Base-by-base conservation (phyloP, 2,888 invertebrate genomes). In the Acanthosoma haemorrhoidale region DNA sequence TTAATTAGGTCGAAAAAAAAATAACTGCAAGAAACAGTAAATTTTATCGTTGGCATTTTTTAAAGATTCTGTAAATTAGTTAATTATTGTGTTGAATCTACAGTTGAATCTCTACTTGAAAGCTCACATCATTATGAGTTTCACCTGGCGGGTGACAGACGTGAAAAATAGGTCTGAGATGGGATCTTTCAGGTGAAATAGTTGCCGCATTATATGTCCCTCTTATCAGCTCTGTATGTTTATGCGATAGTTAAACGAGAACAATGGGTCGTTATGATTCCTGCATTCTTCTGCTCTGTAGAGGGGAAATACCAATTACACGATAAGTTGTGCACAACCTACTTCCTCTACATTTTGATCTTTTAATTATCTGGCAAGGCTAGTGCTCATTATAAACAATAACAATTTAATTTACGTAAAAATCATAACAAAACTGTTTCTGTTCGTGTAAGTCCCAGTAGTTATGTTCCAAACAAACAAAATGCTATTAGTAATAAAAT, bases 191-290 rank as follows among this genome's bases (percentile, higher is more conserved):
- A 25, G 51, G 18, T 25, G 13, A 51, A 25, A 51, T 51, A 51
- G 51, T 51, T 25, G 51, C 51, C 51, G 25, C 25, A n/a, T 51
- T 51, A 51, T 51, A 25, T 13, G n/a, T 8, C 21, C n/a, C n/a
- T n/a, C 43, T 43, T 43, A 43, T 43, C 43, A 21, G 18, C n/a
- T n/a, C 25, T 25, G 51, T 51, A 25, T 51, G 51, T 51, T 51
- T 51, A 51, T 51, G 51, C 51, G 51, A 51, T 51, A 51, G 25
- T 51, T 25, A n/a, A 51, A 51, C 51, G 25, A 6, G 51, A 51
- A 51, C 51, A 51, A 51, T 51, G 8, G 51, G 51, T 51, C 51
- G 51, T 51, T 51, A 51, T n/a, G n/a, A 25, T 51, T 25, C 18
- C 51, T 51, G 25, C 25, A n/a, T 51, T 51, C 25, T n/a, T 51